Evolutionary conservation across 2,888 invertebrate species (phyloP).

Genomic region (Phorcus lineatus): DNA sequence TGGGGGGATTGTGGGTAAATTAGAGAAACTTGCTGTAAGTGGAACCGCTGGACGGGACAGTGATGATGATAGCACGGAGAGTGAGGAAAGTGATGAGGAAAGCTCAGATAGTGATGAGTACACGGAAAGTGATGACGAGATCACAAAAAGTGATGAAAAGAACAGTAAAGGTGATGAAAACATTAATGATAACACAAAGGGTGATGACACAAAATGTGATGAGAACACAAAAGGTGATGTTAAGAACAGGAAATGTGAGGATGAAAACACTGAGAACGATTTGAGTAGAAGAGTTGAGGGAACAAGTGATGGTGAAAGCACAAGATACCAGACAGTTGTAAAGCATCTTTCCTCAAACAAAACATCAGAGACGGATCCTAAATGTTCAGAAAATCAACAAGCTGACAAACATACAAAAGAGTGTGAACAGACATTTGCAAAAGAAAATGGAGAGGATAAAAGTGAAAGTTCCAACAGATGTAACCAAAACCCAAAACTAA

Average conservation of each 20-base stretch:
- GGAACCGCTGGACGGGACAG: constrained; percentile 27
- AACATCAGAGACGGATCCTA: too few relatives aligned
- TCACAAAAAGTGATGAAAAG: background rate
- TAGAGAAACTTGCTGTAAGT: constrained; percentile 40
- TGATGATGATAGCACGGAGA: constrained; percentile 36
- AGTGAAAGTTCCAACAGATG: too few relatives aligned
- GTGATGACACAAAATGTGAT: background rate
- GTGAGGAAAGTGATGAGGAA: constrained; percentile 22
- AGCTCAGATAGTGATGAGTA: background rate
- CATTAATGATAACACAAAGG: constrained; percentile 36
- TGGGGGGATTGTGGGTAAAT: constrained; percentile 25
- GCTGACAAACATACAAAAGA: too few relatives aligned
- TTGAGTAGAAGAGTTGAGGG: background rate
- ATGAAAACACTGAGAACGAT: background rate
- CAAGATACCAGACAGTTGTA: background rate
- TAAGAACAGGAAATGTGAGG: background rate
- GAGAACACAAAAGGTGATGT: constrained; percentile 13
- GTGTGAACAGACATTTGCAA: too few relatives aligned
- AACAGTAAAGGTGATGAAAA: constrained; percentile 33
- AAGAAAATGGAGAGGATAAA: too few relatives aligned
- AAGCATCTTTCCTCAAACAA: too few relatives aligned
- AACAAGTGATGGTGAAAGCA: background rate
- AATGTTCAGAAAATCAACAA: too few relatives aligned
- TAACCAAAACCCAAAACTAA: too few relatives aligned
- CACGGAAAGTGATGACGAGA: constrained; percentile 14